Percentiles rank a stretch among this genome's conserved stretches.
phyloP scores from a whole-genome alignment of 2,797 vertebrate genomes.

The Sandelia bainsii region DNA sequence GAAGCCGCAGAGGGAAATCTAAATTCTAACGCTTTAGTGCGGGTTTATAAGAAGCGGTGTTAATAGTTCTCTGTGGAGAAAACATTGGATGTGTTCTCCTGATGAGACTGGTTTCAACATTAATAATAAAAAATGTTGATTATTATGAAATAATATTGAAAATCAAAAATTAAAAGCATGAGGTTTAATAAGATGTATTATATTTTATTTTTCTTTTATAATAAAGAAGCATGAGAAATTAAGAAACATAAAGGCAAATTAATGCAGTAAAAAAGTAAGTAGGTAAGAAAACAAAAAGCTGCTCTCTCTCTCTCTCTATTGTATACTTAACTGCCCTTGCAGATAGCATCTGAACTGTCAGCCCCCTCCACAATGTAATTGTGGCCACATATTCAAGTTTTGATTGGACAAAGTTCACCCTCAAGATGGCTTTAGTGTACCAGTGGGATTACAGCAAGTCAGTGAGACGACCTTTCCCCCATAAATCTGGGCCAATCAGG shows the following conservation, averaged over 20 bases:
- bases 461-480: constrained; percentile 32
- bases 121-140: too few species aligned
- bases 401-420: constrained; percentile 38
- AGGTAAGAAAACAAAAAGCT: background rate
- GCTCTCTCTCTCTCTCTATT: constrained; percentile 12
- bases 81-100: too few species aligned
- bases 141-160: background rate
- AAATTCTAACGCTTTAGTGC: background rate
- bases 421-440: constrained; percentile 14
- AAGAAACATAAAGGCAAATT: background rate
- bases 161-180: too few species aligned
- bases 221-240: background rate
- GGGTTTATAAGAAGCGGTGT: too few species aligned
- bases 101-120: background rate
- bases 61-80: background rate
- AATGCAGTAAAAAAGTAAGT: background rate
- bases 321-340: constrained; percentile 10
- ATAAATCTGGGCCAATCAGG: constrained; percentile 26
- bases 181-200: too few species aligned
- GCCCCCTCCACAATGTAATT: background rate
- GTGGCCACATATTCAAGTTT: constrained; percentile 24
- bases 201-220: constrained; percentile 2
- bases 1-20: background rate
- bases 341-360: constrained; percentile 1
- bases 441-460: constrained; percentile 20